Evolutionary conservation across 2,113 vertebrate species (phyloP).

Genomic region (Riparia riparia): DNA sequence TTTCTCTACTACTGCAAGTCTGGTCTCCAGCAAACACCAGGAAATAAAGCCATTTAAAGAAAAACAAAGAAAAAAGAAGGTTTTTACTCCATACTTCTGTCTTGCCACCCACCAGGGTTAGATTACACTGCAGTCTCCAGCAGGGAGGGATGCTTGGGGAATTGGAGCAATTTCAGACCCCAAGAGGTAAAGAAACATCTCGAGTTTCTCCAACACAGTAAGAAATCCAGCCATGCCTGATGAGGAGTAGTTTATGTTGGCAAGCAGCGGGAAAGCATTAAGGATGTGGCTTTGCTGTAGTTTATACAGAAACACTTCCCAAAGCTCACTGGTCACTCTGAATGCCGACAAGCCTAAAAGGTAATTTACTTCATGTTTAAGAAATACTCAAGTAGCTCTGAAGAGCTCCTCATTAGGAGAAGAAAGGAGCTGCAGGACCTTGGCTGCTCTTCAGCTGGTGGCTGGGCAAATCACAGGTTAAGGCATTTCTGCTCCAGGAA

Average conservation of each 20-base stretch:
- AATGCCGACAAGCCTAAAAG: background rate
- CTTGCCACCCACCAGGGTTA: background rate
- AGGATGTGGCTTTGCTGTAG: slow-evolving; percentile 41
- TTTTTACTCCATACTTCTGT: background rate
- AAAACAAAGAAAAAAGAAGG: background rate
- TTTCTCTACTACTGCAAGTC: background rate
- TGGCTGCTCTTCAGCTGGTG: background rate
- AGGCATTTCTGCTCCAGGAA: background rate
- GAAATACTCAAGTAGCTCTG: background rate
- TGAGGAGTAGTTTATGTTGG: slow-evolving; percentile 15
- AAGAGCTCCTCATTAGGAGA: background rate
- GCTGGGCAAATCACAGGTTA: background rate
- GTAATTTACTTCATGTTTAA: background rate
- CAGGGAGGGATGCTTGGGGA: background rate
- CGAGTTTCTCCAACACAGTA: slow-evolving; percentile 30
- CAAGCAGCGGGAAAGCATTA: slow-evolving; percentile 19
- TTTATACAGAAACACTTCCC: slow-evolving; percentile 34
- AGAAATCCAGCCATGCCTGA: background rate
- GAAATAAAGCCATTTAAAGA: background rate
- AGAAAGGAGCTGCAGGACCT: slow-evolving; percentile 4
- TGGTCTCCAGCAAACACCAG: background rate
- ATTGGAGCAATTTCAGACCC: slow-evolving; percentile 6
- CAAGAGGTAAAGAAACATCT: slow-evolving; percentile 11
- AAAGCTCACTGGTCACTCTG: background rate
- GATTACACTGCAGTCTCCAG: background rate